Conservation (phyloP, 2,797 vertebrate genomes). For the Micrastur ruficollis region DNA sequence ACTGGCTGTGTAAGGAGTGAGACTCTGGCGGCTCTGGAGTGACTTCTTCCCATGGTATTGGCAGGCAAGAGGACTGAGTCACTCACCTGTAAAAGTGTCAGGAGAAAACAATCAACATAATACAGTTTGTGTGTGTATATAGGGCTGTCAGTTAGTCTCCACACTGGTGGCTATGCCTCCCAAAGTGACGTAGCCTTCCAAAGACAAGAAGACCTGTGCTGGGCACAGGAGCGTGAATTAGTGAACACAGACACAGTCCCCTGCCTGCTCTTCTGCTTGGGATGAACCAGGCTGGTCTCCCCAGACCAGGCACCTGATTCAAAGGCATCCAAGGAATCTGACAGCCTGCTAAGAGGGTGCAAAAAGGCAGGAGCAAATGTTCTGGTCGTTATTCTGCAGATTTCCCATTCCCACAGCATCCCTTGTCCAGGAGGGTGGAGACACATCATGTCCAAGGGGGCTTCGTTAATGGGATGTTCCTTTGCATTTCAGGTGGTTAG, state of each 20-base stretch:
- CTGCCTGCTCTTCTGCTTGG: background rate
- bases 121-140: background rate
- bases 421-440: background rate
- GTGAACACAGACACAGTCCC: background rate
- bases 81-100: background rate
- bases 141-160: background rate
- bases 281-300: background rate
- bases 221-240: background rate
- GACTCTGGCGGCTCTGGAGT: background rate
- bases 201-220: background rate
- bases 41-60: background rate
- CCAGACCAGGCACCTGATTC: background rate
- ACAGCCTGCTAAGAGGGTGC: background rate
- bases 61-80: background rate
- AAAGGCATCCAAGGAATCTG: background rate
- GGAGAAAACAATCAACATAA: background rate
- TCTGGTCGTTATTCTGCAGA: rapidly evolving
- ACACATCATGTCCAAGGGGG: rapidly evolving
- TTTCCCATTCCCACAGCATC: background rate
- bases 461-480: background rate
- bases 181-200: background rate
- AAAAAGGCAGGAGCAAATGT: background rate
- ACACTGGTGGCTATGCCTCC: rapidly evolving
- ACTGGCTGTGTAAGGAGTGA: background rate
- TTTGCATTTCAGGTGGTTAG: constrained; percentile 89